phyloP scores from a whole-genome alignment of 2,113 vertebrate species.

The Cebus imitator region DNA sequence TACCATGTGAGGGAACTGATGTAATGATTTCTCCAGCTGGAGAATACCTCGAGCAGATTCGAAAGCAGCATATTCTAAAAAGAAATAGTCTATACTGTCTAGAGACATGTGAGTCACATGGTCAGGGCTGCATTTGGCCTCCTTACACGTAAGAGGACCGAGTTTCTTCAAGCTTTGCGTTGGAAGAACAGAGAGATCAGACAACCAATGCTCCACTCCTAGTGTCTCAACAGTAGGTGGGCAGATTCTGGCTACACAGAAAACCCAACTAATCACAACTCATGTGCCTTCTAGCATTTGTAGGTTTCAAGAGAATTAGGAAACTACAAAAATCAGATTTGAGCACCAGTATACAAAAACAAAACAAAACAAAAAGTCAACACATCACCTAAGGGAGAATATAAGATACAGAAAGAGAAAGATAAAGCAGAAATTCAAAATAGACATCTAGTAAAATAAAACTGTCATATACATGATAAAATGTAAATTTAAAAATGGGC shows the following conservation, averaged over 20 bases:
- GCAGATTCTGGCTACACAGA: neutral
- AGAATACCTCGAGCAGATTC: neutral
- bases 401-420: neutral
- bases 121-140: neutral
- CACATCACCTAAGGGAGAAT: neutral
- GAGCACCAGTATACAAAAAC: too few relatives aligned
- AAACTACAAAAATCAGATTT: neutral
- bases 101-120: neutral
- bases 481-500: neutral
- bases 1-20: neutral
- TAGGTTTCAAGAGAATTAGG: neutral
- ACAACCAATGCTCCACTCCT: rapidly evolving
- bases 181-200: neutral
- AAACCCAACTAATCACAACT: neutral
- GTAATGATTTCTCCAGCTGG: neutral
- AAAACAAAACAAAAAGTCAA: neutral
- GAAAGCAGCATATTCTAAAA: neutral
- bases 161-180: neutral
- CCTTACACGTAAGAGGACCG: rapidly evolving
- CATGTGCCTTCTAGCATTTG: neutral
- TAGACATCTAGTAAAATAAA: neutral
- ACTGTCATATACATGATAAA: neutral
- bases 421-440: conserved; percentile 2
- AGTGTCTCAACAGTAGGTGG: neutral
- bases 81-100: too few relatives aligned